Conservation (phyloP, 2,113 vertebrate genomes). For the Zosterops hypoxanthus region DNA sequence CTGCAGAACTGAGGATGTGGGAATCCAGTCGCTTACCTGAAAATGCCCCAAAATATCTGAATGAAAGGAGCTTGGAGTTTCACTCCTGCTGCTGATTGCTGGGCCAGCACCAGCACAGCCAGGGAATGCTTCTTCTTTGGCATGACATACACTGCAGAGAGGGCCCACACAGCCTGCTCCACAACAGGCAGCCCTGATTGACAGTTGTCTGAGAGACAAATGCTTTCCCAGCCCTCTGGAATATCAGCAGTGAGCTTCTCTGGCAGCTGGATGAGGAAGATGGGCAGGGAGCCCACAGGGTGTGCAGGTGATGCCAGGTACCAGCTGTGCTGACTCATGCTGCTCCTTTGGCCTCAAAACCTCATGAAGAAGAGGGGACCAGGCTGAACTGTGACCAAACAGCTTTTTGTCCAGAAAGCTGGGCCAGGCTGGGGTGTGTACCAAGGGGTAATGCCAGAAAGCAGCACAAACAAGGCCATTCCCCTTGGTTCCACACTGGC, state of each 20-base stretch:
- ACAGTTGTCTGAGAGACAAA: neutral
- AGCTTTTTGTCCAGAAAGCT: neutral
- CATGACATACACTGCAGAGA: neutral
- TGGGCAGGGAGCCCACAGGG: neutral
- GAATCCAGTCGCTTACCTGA: neutral
- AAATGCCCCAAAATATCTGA: neutral
- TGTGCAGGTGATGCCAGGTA: neutral
- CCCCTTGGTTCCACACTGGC: neutral
- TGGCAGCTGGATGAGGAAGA: neutral
- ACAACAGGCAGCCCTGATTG: neutral
- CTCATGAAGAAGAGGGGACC: neutral
- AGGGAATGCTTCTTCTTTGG: neutral
- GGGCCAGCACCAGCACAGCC: neutral
- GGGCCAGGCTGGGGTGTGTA: fast-evolving
- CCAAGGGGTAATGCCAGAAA: neutral
- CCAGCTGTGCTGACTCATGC: fast-evolving
- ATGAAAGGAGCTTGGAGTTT: neutral
- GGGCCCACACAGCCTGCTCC: neutral
- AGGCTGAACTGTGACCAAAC: neutral
- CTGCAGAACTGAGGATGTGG: neutral
- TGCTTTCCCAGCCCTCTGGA: neutral
- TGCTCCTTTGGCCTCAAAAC: neutral
- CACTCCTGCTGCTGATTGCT: fast-evolving
- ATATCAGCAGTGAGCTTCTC: neutral
- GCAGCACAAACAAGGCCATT: neutral